Base-by-base conservation (phyloP, 30 jellyfish, hydroid and myxozoan species). In the Haliclystus octoradiatus region DNA sequence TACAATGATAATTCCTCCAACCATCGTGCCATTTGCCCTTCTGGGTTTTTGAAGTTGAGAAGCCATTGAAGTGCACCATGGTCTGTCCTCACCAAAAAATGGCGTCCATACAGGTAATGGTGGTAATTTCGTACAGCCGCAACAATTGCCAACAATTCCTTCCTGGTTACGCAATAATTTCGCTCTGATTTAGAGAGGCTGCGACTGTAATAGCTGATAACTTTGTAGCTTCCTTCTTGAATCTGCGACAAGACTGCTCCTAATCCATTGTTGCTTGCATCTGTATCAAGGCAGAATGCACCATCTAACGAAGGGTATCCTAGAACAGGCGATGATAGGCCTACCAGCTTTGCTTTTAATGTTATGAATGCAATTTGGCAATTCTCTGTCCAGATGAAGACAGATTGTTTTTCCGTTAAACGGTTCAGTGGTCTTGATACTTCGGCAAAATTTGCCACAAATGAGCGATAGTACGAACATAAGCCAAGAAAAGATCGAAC, bases 211-310 rank as follows among this genome's bases (percentile, higher is more conserved):
- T 66, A 76, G 5, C 61, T 81, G 35, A 76, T 40, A 3, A 67
- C 89, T 2, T 32, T 81, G 32, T 76, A 80, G 2, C 82, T 81
- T 31, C 51, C 0, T 1, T 60, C 50, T 22, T 71, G 1, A 28
- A 63, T 79, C 52, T 75, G 87, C 13, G 82, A 63, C 3, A 75
- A 73, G 19, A 75, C 82, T 76, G 89, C 81, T 2, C 89, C 89
- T 52, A 76, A 33, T 19, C 89, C 75, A 67, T 76, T 66, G 15
- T 49, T 75, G 27, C 80, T 66, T 14, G 89, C 82, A 31, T 76
- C 82, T n/a, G 83, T 68, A 35, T 76, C 66, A 57, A 66, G 69
- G 24, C 52, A 66, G 35, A 76, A 76, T 64, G 74, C 75, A 15
- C 40, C 15, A 25, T 52, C 28, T 50, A 76, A 67, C 52, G 66